A percentile compares a stretch with the other conserved stretches of the same genome.
phyloP scores from a whole-genome alignment of 2,797 vertebrate genomes.

The Sebastes diaconus region DNA sequence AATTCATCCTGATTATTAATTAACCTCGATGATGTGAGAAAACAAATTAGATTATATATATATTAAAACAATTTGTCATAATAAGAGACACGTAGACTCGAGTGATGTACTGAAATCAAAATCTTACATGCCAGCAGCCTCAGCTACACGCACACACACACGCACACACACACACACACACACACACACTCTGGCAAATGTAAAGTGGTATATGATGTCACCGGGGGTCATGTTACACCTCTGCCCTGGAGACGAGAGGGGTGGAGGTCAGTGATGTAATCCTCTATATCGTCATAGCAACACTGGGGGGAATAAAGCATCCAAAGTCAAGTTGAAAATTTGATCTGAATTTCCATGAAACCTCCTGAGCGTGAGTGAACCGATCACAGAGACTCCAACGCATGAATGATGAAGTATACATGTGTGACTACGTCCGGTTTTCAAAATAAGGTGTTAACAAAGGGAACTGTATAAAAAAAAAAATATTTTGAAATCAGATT shows the following conservation, averaged over 20 bases:
- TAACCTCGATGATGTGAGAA: too few species aligned
- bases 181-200: neutral
- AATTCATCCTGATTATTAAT: too few species aligned
- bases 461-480: too few species aligned
- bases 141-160: neutral
- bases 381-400: neutral
- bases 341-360: slow-evolving; percentile 17
- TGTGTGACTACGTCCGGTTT: too few species aligned
- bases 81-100: neutral
- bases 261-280: slow-evolving; percentile 55
- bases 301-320: neutral
- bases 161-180: neutral
- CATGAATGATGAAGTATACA: neutral
- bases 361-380: neutral
- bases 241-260: slow-evolving; percentile 30
- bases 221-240: slow-evolving; percentile 33
- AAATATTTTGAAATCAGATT: too few species aligned
- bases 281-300: slow-evolving; percentile 39
- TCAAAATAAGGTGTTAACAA: too few species aligned
- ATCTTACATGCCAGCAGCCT: neutral
- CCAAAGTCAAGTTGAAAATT: neutral
- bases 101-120: neutral
- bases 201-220: slow-evolving; percentile 39
- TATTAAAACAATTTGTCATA: too few species aligned
- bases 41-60: too few species aligned